Base-by-base conservation (phyloP, 2,888 invertebrate genomes). In the Strigamia transsilvanica region DNA sequence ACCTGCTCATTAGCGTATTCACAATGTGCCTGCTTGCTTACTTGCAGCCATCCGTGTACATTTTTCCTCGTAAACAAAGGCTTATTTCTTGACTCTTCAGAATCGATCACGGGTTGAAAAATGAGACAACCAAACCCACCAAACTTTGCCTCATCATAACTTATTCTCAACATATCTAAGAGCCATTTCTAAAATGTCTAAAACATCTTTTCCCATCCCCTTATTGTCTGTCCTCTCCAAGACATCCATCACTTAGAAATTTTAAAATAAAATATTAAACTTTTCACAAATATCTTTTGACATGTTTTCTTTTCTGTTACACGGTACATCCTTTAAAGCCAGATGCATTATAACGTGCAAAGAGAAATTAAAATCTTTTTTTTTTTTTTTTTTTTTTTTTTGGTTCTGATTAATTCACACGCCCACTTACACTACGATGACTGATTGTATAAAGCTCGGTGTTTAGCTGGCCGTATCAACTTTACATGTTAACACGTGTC, bases 1-100 rank as follows among this genome's bases (percentile, higher is more conserved):
- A 66, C 61, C 61, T 66, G 61, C 61, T 66, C 61, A 66, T 66
- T 66, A 66, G 61, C 61, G 61, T 66, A 66, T 66, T 66, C 61
- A 66, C 61, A 66, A 23, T 66, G 61, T 38, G 38, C 27, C 27
- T 61, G 61, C 61, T 61, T 61, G 21, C 61, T 66, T 23, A 66
- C 61, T 66, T 21, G 61, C 61, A 66, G 21, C 23, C 61, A 66
- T 66, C 61, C 61, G 61, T 66, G 61, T 18, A 23, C 61, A 66
- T 66, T 66, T 66, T 66, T 66, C 61, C 21, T 66, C 61, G 61
- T 66, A 66, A 66, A 66, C 61, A 66, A 66, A 66, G 61, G 61
- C 61, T 66, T 66, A 66, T 66, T 66, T 66, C 61, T 66, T 66
- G 61, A 66, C 61, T 66, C 61, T 23, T 21, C 2, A 21, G 23